phyloP scores from a whole-genome alignment of 2,888 invertebrate species.

The Drosophila neonasuta region DNA sequence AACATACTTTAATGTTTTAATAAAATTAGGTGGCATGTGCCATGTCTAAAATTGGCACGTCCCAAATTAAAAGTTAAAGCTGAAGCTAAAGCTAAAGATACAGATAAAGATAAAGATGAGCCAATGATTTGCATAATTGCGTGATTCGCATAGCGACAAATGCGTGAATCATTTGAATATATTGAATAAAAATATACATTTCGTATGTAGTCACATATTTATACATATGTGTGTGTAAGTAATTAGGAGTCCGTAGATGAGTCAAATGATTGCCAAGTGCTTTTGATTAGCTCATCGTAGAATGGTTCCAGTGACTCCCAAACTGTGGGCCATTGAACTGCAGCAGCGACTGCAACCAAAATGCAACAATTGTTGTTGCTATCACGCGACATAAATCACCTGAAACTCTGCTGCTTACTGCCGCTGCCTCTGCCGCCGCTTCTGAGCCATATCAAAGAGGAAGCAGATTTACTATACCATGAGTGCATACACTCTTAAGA shows the following conservation, averaged over 20 bases:
- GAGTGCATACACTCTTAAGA: constrained; percentile 24
- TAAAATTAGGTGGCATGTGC: constrained; percentile 43
- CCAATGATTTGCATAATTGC: constrained; percentile 71
- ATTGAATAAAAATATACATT: constrained; percentile 17
- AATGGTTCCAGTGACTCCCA: constrained; percentile 12
- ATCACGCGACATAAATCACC: constrained; percentile 45
- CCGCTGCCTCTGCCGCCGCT: constrained; percentile 6
- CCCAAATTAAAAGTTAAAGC: constrained; percentile 34
- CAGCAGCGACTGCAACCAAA: constrained; percentile 32
- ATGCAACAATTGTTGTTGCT: constrained; percentile 48
- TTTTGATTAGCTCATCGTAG: constrained; percentile 47
- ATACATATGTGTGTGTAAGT: constrained; percentile 1
- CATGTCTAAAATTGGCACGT: constrained; percentile 57
- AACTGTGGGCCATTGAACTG: constrained; percentile 53
- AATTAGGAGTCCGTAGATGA: constrained; percentile 30
- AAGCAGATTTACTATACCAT: constrained; percentile 21
- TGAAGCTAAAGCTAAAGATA: constrained; percentile 13
- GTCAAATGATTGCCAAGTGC: constrained; percentile 45
- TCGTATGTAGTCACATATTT: not conserved
- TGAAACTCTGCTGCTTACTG: constrained; percentile 20
- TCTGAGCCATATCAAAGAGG: no score
- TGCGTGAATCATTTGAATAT: constrained; percentile 53
- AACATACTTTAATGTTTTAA: constrained; percentile 13
- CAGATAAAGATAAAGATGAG: constrained; percentile 38
- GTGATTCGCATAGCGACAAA: constrained; percentile 68